These are phyloP conservation scores for Propsilocerus akamusi DNA, from an alignment of 1,140 invertebrate genomes.

Conservation along the genomic window DNA sequence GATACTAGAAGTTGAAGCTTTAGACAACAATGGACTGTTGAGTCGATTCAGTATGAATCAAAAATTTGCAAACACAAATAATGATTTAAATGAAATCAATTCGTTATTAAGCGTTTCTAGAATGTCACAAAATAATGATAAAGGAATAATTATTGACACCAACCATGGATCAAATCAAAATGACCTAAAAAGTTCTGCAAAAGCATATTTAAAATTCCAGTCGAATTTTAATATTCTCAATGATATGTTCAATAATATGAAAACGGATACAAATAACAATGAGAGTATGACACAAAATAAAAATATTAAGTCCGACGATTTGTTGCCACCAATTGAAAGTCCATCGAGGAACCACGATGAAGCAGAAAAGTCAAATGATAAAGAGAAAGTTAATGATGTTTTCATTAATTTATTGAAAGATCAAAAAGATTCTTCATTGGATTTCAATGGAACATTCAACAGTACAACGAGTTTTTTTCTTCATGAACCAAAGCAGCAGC, in stretches of 20 bases:
- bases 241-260: background rate
- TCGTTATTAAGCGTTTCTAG: background rate
- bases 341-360: background rate
- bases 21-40: constrained; percentile 23
- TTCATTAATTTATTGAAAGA: constrained; percentile 1
- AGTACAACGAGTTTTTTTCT: background rate
- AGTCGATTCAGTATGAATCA: constrained; percentile 20
- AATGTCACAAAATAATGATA: background rate
- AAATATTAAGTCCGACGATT: background rate
- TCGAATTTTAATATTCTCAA: background rate
- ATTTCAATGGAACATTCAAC: background rate
- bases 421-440: background rate
- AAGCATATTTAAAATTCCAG: background rate
- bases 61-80: constrained; percentile 9
- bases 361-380: background rate
- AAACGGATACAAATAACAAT: background rate
- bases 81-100: background rate
- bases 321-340: background rate
- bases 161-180: no score
- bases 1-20: constrained; percentile 23
- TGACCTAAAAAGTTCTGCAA: background rate
- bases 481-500: background rate
- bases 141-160: background rate
- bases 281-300: background rate
- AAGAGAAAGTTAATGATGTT: background rate